phyloP scores from a whole-genome alignment of 1,140 invertebrate genomes.

The Probaryconus sp. region DNA sequence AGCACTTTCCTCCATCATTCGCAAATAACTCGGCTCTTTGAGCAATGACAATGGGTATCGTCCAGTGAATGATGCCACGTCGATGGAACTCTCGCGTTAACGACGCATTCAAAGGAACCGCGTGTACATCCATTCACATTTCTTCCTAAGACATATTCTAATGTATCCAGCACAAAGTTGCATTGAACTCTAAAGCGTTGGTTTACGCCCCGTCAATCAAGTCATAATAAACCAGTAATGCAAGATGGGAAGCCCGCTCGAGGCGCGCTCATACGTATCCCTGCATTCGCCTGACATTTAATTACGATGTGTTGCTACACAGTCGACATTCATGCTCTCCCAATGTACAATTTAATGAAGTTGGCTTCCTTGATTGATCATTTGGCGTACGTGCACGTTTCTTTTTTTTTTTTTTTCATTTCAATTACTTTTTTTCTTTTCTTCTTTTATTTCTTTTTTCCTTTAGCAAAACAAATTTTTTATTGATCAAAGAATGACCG shows the following conservation, averaged over 20 bases:
- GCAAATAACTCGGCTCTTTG: constrained; percentile 21
- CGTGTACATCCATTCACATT: constrained; percentile 39
- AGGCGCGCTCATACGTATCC: constrained; percentile 48
- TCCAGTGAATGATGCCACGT: constrained; percentile 43
- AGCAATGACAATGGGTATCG: constrained; percentile 23
- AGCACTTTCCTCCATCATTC: constrained; percentile 24
- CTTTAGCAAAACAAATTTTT: background rate
- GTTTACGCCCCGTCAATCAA: constrained; percentile 56
- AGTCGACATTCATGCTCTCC: constrained; percentile 40
- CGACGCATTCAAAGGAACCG: constrained; percentile 47
- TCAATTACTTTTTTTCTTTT: constrained; percentile 1
- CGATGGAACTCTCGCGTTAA: constrained; percentile 54
- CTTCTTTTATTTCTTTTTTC: background rate
- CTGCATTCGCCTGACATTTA: constrained; percentile 47
- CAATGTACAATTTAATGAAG: constrained; percentile 54
- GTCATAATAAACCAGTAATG: constrained; percentile 55
- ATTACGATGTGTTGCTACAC: constrained; percentile 53
- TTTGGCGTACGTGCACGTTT: constrained; percentile 13
- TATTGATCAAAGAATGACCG: too few species aligned
- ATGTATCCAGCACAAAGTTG: constrained; percentile 60
- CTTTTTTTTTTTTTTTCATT: constrained; percentile 2
- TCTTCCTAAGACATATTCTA: constrained; percentile 50
- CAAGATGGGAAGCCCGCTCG: constrained; percentile 46
- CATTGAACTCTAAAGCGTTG: constrained; percentile 50
- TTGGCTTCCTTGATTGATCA: constrained; percentile 47